Percentiles rank a stretch among this genome's conserved stretches.
Conservation (phyloP, 2,888 invertebrate genomes). For the Hydroisotoma schaefferi region DNA sequence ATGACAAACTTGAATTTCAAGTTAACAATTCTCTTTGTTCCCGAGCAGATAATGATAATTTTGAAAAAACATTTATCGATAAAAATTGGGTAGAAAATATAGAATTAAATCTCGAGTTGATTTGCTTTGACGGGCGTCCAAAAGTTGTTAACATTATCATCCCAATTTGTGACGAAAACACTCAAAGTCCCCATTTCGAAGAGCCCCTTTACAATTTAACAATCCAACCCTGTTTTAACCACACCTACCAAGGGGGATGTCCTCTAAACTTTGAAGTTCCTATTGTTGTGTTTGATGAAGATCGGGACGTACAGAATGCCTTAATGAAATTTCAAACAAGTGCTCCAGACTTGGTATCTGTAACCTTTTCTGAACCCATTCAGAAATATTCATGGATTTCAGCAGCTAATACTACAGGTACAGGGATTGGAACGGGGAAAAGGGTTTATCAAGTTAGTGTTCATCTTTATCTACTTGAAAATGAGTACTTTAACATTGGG, state of each 20-base stretch:
- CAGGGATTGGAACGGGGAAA: neutral
- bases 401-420: neutral
- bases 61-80: constrained; percentile 25
- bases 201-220: constrained; percentile 9
- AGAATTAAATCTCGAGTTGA: neutral
- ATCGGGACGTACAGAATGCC: constrained; percentile 29
- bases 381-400: too few relatives aligned
- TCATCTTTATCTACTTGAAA: constrained; percentile 6
- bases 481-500: neutral
- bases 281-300: constrained; percentile 24
- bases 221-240: constrained; percentile 15
- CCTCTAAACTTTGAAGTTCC: constrained; percentile 16
- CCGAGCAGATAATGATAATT: neutral
- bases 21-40: neutral
- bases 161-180: constrained; percentile 31
- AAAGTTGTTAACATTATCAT: constrained; percentile 20
- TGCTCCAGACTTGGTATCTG: too few relatives aligned
- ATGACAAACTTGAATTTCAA: constrained; percentile 9
- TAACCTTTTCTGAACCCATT: too few relatives aligned
- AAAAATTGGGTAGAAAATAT: constrained; percentile 6
- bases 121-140: constrained; percentile 21
- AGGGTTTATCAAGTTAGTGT: neutral
- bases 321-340: constrained; percentile 5
- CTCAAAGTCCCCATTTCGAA: constrained; percentile 21
- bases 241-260: constrained; percentile 7